Base-by-base conservation (phyloP, 1,140 invertebrate species). In the Melitaea cinxia region DNA sequence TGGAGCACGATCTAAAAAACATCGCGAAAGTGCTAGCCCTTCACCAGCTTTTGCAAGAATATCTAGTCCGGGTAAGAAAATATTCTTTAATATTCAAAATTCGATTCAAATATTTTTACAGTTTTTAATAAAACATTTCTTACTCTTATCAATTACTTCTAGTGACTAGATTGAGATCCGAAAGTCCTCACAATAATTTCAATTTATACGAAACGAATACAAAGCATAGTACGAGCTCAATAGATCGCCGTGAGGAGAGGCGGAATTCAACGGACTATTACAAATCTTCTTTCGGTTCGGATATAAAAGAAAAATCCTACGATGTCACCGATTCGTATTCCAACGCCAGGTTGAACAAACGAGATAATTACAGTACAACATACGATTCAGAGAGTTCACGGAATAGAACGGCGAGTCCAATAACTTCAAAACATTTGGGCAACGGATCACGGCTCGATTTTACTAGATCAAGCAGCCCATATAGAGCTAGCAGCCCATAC, bases 1-100 rank as follows among this genome's bases (percentile, higher is more conserved):
- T 26, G 96, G 95, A 19, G 84, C 89, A 1, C 57, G 94, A 92
- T 60, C 94, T 92, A 87, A 93, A 92, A 89, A 88, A 69, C 77
- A 75, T 2, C 73, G 86, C 4, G 86, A 87, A 56, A 89, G 83
- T 64, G 75, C 80, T 26, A 89, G 86, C 42, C 88, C 85, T 1
- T 80, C 83, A 24, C 82, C 83, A n/a, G 77, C 78, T 12, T 86
- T 86, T 55, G 84, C 82, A 33, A 83, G 88, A 60, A 85, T 89
- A 69, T 90, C 89, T 45, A 91, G 91, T 72, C 91, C 91, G 76
- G 85, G 87, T 89, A 76, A 68, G 17, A 17, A 1, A 4, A 2
- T 49, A 17, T 37, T 37, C 5, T 10, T 21, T 24, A n/a, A 23
- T 23, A 47, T 17, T 39, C 3, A 14, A n/a, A 1, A 4, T 39